phyloP scores from a whole-genome alignment of 1,140 invertebrate species.

The Bombus polaris region DNA sequence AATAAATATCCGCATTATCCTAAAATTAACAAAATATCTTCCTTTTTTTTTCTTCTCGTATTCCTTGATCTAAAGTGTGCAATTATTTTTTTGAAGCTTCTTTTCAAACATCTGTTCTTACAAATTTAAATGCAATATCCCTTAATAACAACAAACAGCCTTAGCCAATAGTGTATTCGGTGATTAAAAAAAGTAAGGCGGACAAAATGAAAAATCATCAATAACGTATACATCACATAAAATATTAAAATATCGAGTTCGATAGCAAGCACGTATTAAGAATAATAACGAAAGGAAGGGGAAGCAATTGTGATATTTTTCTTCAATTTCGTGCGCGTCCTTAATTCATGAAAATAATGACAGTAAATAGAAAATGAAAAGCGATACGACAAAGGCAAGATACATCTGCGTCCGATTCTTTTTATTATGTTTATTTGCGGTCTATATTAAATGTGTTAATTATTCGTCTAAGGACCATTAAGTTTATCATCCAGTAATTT shows the following conservation, averaged over 20 bases:
- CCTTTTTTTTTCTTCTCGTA: conserved; percentile 50
- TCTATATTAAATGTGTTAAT: conserved; percentile 57
- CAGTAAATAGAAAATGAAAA: conserved; percentile 40
- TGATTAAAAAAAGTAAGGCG: conserved; percentile 56
- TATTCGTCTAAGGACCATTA: conserved; percentile 52
- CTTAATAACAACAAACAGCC: conserved; percentile 66
- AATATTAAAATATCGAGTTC: conserved; percentile 44
- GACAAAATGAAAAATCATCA: conserved; percentile 48
- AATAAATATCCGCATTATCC: conserved; percentile 77
- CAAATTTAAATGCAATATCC: conserved; percentile 77
- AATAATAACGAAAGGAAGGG: conserved; percentile 12
- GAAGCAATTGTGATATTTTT: conserved; percentile 31
- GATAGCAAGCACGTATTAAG: conserved; percentile 28
- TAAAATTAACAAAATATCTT: conserved; percentile 80
- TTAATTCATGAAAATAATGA: conserved; percentile 17
- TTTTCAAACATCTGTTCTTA: conserved; percentile 65
- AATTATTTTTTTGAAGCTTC: conserved; percentile 64
- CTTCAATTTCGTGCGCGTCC: not conserved
- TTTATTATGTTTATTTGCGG: conserved; percentile 44
- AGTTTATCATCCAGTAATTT: conserved; percentile 57
- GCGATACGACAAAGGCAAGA: conserved; percentile 43
- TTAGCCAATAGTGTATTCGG: conserved; percentile 66
- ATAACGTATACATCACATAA: conserved; percentile 53
- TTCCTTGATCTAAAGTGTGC: conserved; percentile 63
- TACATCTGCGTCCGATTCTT: conserved; percentile 42